Conservation (phyloP, 1,140 invertebrate species). For the Oscheius sp. region DNA sequence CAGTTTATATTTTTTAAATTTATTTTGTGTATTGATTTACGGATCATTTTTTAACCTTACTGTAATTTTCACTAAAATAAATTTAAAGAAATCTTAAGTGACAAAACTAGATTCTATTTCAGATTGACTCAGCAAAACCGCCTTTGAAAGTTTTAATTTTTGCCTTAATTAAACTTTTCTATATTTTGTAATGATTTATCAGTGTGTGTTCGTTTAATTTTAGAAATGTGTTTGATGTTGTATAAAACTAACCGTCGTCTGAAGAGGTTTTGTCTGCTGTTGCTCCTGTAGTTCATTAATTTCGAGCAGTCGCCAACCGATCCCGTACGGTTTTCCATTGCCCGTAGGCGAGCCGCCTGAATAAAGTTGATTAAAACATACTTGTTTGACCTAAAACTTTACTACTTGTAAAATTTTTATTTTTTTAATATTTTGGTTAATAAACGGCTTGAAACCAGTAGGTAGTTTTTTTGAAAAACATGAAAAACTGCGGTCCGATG, state of each 20-base stretch:
- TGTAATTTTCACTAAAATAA: not conserved
- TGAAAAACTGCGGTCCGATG: no score
- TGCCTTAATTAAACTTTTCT: no score
- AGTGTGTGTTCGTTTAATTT: not conserved
- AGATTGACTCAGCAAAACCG: not conserved
- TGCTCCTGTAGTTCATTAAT: conserved; percentile 17
- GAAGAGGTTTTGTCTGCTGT: conserved; percentile 23
- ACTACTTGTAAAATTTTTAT: not conserved
- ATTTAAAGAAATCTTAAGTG: not conserved
- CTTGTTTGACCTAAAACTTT: not conserved
- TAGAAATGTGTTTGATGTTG: no score
- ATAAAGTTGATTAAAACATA: not conserved
- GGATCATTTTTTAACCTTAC: no score
- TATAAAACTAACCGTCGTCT: conserved; percentile 7
- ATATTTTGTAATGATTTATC: not conserved
- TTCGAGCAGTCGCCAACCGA: conserved; percentile 31
- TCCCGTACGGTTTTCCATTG: conserved; percentile 31
- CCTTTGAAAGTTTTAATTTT: no score
- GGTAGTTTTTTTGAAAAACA: not conserved
- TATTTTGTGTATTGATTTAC: no score
- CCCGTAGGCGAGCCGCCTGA: conserved; percentile 25
- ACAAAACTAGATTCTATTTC: not conserved
- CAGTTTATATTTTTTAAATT: no score
- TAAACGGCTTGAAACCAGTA: not conserved
- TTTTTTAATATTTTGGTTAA: no score